Base-by-base conservation (phyloP, 2,888 invertebrate species). In the Mythimna lalbum region DNA sequence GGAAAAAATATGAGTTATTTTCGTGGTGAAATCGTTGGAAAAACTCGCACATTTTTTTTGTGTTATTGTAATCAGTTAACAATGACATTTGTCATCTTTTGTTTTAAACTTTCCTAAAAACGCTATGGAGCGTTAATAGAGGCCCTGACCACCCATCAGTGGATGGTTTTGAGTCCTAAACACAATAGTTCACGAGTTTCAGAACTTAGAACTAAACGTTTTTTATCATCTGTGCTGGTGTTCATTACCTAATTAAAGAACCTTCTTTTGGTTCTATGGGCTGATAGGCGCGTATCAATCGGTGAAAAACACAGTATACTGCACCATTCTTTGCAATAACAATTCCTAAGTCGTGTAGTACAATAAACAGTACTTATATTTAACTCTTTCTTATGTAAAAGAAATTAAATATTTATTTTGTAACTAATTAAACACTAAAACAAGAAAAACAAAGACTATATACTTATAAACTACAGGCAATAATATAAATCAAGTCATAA, bases 1-100 rank as follows among this genome's bases (percentile, higher is more conserved):
- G 50, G 43, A 77, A 69, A 43, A 71, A 53, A 63, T 53, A 64
- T 70, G n/a, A 60, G 21, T 78, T 61, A 63, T 57, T 39, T 50
- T 31, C 5, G 14, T 31, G 9, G 39, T 57, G 62, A 68, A 69
- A 74, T 71, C n/a, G 23, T 57, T 70, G 65, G 60, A 60, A 31
- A 62, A 53, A 55, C 43, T 43, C 9, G 33, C 7, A 57, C 23
- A 39, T 39, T 21, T 27, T 39, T 57, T 69, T 19, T 53, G 27
- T 49, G 50, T 71, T 60, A 56, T 69, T 64, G 53, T 73, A 19
- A 43, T 36, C 14, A 2, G 52, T 4, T 47, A 33, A 73, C 64
- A 67, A 73, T 62, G 56, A 63, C 31, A 56, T 47, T 62, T 61
- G 60, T 56, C 27, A 55, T 12, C 61, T 66, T 64, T 70, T 77